Conservation (phyloP, 2,113 vertebrate species). For the Anguilla rostrata region DNA sequence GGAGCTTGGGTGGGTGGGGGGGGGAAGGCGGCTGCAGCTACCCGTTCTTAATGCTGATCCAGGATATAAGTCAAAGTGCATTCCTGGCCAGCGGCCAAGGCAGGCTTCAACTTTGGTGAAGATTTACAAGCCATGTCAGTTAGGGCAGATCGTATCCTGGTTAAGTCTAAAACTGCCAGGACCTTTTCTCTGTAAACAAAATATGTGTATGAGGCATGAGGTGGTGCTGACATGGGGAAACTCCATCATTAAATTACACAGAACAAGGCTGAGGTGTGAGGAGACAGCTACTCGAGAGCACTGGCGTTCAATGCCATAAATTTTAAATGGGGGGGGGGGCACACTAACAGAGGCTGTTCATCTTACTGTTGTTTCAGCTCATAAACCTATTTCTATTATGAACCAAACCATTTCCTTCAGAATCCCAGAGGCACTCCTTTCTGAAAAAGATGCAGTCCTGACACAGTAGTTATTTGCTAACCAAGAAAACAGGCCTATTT, state of each 20-base stretch:
- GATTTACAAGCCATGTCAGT: not conserved
- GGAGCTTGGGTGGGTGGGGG: no score
- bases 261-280: not conserved
- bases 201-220: not conserved
- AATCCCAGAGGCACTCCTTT: not conserved
- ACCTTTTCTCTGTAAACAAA: not conserved
- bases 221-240: not conserved
- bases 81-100: conserved; percentile 3
- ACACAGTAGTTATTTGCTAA: not conserved
- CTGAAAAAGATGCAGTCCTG: not conserved
- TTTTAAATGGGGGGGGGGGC: not conserved
- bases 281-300: not conserved
- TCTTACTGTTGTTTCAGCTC: not conserved
- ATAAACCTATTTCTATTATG: not conserved
- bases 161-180: not conserved
- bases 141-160: not conserved
- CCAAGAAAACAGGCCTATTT: not conserved
- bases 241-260: not conserved
- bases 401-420: not conserved
- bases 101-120: conserved; percentile 9
- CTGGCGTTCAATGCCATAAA: not conserved
- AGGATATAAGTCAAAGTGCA: conserved; percentile 5
- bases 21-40: not conserved
- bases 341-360: not conserved
- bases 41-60: conserved; percentile 1